Base-by-base conservation (phyloP, 2,888 invertebrate genomes). In the Dilophus febrilis region DNA sequence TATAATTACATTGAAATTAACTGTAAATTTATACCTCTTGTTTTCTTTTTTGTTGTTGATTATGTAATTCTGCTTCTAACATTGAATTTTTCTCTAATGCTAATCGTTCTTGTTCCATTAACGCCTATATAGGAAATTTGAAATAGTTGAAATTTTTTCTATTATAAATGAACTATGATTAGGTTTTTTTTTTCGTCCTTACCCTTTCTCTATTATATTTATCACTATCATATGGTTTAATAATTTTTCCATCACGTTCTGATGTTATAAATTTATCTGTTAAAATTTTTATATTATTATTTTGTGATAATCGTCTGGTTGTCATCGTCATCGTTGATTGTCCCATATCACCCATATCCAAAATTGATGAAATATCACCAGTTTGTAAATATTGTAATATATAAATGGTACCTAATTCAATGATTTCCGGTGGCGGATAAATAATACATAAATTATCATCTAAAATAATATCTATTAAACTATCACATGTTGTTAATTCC, bases 381-480 rank as follows among this genome's bases (percentile, higher is more conserved):
- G 63, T 53, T 51, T 68, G 65, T 45, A 83, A 66, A 64, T 62
- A 80, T 55, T 65, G 69, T 67, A 80, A 71, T 47, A 84, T 75
- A 44, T 68, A 67, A 52, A 66, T 65, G 22, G 75, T 72, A 37
- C 79, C 78, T 46, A 67, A 62, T 37, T 54, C 51, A 31, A 70
- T 60, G 45, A 83, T 62, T 44, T 74, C 71, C 50, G 57, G 46
- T 10, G 78, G 70, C 42, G 86, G 86, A 61, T 75, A 79, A 38
- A 59, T 56, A 55, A 82, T 72, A 34, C 67, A 63, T n/a, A n/a
- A n/a, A 39, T 70, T 65, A 45, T 59, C 59, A 60, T 83, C 77
- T 42, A 82, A 53, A 46, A 71, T 65, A 48, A 87, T 62, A 36
- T 65, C 62, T 44, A 62, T 61, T 46, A 87, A 60, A 52, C 70